Evolutionary conservation across 2,888 invertebrate species (phyloP), one percentile per base, ranked within the genome.

Genomic region (Campoplex nolae): DNA sequence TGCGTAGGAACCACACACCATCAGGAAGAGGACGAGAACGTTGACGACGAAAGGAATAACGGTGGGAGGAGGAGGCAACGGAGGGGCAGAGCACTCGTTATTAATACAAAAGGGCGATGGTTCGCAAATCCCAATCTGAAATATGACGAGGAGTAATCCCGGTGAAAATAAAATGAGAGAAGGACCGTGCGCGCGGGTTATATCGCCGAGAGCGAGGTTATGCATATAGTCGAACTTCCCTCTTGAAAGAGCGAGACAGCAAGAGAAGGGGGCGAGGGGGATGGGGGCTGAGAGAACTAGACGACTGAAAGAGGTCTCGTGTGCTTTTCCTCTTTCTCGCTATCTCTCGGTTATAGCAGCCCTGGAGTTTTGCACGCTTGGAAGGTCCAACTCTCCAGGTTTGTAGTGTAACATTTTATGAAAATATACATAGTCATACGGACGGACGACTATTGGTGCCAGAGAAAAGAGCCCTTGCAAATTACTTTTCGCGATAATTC

Each of bases 41-140:
- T 56, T 68, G 45, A 75, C 32, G 67, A 54, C 62, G 42, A 56
- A 48, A 28, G 35, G 38, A 28, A 45, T 67, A 51, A 71, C 35
- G 9, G 67, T 85, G 80, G 87, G 85, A 71, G 86, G 80, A 86
- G 38, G 38, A 38, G 38, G 38, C 73, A 84, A 86, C 56, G 86
- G 87, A 86, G 87, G 87, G 85, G 79, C 83, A 83, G 84, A 82
- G 88, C 86, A 89, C 89, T 91, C 91, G 91, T 93, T 92, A 93
- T 92, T 92, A 93, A 93, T 92, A 92, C 92, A 92, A 92, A 91
- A 91, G 89, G 89, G 89, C 90, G 92, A 92, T 91, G 91, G 89
- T 91, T 91, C 90, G 90, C 92, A 93, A 93, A 93, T 93, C 93
- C 93, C 92, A 91, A 93, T 93, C 92, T 93, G 91, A 93, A 93